Conservation (phyloP, 2,113 vertebrate genomes). For the Noctilio leporinus region DNA sequence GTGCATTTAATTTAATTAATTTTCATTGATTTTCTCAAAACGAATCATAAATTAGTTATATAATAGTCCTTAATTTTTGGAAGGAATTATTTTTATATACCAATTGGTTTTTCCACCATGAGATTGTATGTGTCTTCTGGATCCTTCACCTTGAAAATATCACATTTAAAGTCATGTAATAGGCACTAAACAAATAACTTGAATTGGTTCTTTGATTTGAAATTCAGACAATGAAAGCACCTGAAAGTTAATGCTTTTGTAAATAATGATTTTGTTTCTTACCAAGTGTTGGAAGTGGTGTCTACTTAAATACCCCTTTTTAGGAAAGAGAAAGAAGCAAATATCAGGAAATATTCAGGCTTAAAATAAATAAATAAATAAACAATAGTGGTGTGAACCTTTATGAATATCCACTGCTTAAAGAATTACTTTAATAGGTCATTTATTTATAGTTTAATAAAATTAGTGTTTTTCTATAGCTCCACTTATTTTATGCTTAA, state of each 20-base stretch:
- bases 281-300: not conserved
- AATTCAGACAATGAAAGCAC: not conserved
- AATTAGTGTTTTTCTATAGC: not conserved
- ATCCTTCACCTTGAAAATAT: not conserved
- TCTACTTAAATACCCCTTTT: not conserved
- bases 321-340: not conserved
- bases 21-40: constrained; percentile 15
- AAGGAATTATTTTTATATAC: not conserved
- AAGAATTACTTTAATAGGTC: not conserved
- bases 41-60: not conserved
- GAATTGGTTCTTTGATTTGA: not conserved
- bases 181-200: not conserved
- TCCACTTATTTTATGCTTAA: constrained; percentile 35
- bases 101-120: not conserved
- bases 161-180: not conserved
- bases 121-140: not conserved
- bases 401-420: not conserved
- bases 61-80: not conserved
- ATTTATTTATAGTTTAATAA: constrained; percentile 24
- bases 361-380: not conserved
- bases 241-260: not conserved
- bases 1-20: not conserved
- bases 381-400: not conserved
- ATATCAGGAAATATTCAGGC: not conserved
- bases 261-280: not conserved